phyloP scores from a whole-genome alignment of 1,140 invertebrate species.

The Drosophila bocqueti region DNA sequence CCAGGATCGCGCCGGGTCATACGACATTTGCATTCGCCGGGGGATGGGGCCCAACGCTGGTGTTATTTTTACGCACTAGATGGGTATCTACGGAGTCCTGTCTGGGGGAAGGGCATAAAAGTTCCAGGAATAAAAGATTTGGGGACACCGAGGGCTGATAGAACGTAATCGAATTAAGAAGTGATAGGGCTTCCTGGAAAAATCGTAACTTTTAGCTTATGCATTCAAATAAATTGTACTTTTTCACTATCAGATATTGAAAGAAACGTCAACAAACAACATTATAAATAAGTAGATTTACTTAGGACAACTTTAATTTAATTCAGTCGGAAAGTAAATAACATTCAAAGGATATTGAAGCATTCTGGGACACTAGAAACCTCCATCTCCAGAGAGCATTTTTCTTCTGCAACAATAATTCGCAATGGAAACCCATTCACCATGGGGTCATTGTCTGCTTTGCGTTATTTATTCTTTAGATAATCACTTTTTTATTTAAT shows the following conservation, averaged over 20 bases:
- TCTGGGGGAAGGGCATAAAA: conserved; percentile 1
- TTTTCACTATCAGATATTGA: background rate
- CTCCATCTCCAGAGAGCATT: background rate
- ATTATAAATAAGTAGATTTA: no score
- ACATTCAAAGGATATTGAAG: background rate
- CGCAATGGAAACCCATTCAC: conserved; percentile 38
- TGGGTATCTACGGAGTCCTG: conserved; percentile 18
- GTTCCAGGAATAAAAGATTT: conserved; percentile 18
- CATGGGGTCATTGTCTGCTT: conserved; percentile 54
- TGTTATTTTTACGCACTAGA: conserved; percentile 42
- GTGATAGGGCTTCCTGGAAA: conserved; percentile 1
- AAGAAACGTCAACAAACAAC: background rate
- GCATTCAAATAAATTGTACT: conserved; percentile 1
- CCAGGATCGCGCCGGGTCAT: conserved; percentile 39
- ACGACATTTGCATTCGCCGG: conserved; percentile 62
- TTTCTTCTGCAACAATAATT: conserved; percentile 14
- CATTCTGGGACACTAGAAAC: no score
- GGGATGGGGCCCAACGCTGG: background rate
- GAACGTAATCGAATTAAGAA: conserved; percentile 37
- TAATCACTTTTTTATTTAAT: conserved; percentile 83
- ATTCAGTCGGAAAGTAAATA: no score
- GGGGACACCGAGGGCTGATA: conserved; percentile 1
- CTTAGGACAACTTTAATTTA: no score
- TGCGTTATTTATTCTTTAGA: conserved; percentile 66
- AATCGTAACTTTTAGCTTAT: conserved; percentile 3